phyloP scores from a whole-genome alignment of 2,888 invertebrate genomes.

The Synergus laeviventris region DNA sequence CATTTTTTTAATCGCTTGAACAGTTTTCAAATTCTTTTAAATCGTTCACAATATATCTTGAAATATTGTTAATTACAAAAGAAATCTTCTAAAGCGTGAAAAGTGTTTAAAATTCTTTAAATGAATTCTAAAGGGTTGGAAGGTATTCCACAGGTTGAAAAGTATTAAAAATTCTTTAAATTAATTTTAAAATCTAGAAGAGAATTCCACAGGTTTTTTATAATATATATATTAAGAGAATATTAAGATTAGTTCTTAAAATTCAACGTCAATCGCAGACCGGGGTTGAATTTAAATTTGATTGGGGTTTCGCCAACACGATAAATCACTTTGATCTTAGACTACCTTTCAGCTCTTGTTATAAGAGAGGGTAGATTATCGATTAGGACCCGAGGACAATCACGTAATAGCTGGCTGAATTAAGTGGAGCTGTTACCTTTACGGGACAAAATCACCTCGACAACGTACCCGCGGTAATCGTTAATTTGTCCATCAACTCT shows the following conservation, averaged over 20 bases:
- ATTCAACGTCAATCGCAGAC: not conserved
- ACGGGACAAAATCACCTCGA: conserved; percentile 33
- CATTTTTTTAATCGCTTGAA: too few species aligned
- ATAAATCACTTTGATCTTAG: conserved; percentile 26
- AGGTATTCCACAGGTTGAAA: too few species aligned
- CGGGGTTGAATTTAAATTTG: conserved; percentile 14
- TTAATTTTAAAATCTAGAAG: too few species aligned
- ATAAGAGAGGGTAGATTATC: conserved; percentile 22
- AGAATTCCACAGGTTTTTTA: too few species aligned
- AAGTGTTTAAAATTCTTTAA: too few species aligned
- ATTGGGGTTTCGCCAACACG: conserved; percentile 30
- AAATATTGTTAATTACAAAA: too few species aligned
- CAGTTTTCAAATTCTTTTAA: too few species aligned
- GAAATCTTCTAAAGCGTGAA: too few species aligned
- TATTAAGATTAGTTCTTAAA: not conserved
- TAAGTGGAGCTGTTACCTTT: conserved; percentile 33
- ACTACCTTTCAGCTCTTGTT: conserved; percentile 19
- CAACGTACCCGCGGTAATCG: conserved; percentile 16
- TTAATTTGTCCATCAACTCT: conserved; percentile 27
- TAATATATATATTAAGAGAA: not conserved
- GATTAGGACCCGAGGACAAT: conserved; percentile 37
- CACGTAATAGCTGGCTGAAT: conserved; percentile 31
- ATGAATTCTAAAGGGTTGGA: too few species aligned
- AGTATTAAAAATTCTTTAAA: too few species aligned
- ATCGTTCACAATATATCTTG: too few species aligned